Conservation (phyloP, 2,888 invertebrate species). For the Ditula angustiorana region DNA sequence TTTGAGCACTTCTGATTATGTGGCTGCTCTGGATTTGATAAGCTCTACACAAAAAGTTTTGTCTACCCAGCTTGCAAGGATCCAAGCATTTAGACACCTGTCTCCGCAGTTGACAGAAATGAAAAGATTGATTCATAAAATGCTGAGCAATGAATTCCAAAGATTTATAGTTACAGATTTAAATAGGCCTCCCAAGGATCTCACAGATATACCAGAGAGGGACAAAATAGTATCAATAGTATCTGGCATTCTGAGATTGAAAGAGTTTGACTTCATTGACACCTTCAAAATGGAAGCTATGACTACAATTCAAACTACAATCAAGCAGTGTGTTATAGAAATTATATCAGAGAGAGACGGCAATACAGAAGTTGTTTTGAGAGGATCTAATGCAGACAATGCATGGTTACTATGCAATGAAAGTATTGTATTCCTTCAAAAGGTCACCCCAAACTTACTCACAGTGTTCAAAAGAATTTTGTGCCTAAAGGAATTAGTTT, state of each 20-base stretch:
- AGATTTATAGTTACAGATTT: slow-evolving; percentile 96
- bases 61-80: slow-evolving; percentile 94
- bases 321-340: slow-evolving; percentile 96
- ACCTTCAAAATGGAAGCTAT: slow-evolving; percentile 95
- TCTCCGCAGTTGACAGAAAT: slow-evolving; percentile 98
- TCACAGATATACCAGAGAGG: slow-evolving; percentile 89
- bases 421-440: slow-evolving; percentile 89
- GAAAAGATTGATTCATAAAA: slow-evolving; percentile 97
- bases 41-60: slow-evolving; percentile 98
- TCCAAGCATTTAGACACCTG: slow-evolving; percentile 97
- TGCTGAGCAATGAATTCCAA: slow-evolving; percentile 98
- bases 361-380: slow-evolving; percentile 74
- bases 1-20: slow-evolving; percentile 98
- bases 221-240: slow-evolving; percentile 95
- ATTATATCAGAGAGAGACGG: slow-evolving; percentile 79
- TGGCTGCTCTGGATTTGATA: slow-evolving; percentile 98
- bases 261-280: slow-evolving; percentile 95
- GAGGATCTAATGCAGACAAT: slow-evolving; percentile 75
- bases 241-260: slow-evolving; percentile 94
- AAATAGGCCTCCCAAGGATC: slow-evolving; percentile 89
- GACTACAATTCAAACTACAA: slow-evolving; percentile 93
- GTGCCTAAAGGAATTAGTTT: slow-evolving; percentile 91
- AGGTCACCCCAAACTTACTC: slow-evolving; percentile 87
- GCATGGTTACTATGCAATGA: slow-evolving; percentile 87
- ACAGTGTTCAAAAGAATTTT: slow-evolving; percentile 90